Evolutionary conservation across 2,888 invertebrate species (phyloP).

Genomic region (Drosophila affinis): DNA sequence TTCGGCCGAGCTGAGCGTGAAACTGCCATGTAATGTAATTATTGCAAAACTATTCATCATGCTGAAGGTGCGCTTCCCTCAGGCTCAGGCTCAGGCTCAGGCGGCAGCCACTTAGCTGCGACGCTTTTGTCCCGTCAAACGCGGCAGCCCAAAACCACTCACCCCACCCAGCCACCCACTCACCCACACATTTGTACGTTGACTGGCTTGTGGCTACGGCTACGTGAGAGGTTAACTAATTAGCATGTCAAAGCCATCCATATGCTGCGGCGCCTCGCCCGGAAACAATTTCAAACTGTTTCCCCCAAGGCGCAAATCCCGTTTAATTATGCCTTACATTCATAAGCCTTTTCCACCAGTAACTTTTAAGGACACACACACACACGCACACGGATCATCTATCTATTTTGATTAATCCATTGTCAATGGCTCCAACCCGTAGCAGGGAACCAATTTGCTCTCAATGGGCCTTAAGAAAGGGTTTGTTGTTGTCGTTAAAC

Average conservation of each 20-base stretch:
- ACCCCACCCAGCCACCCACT: not conserved
- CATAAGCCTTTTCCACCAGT: slow-evolving; percentile 52
- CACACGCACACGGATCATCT: slow-evolving; percentile 26
- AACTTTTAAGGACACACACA: slow-evolving; percentile 21
- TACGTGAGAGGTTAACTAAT: slow-evolving; percentile 67
- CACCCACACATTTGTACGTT: not conserved
- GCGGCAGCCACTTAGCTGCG: slow-evolving; percentile 55
- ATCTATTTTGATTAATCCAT: slow-evolving; percentile 67
- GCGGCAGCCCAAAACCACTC: slow-evolving; percentile 26
- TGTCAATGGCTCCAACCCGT: slow-evolving; percentile 52
- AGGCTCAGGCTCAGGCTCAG: slow-evolving; percentile 1
- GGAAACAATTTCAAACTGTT: slow-evolving; percentile 23
- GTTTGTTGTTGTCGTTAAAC: slow-evolving; percentile 42
- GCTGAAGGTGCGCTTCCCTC: slow-evolving; percentile 58
- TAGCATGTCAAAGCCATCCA: slow-evolving; percentile 77
- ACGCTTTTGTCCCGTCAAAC: slow-evolving; percentile 51
- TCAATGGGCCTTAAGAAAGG: slow-evolving; percentile 42
- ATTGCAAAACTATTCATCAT: slow-evolving; percentile 77
- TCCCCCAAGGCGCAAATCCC: slow-evolving; percentile 63
- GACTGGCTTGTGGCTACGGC: slow-evolving; percentile 4
- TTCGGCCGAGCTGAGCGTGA: slow-evolving; percentile 51
- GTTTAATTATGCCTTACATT: slow-evolving; percentile 67
- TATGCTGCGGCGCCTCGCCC: slow-evolving; percentile 46
- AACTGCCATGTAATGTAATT: slow-evolving; percentile 77
- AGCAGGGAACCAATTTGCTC: slow-evolving; percentile 59